Evolutionary conservation across 2,888 invertebrate genomes (phyloP).

Genomic region (Ophonus ardosiacus): DNA sequence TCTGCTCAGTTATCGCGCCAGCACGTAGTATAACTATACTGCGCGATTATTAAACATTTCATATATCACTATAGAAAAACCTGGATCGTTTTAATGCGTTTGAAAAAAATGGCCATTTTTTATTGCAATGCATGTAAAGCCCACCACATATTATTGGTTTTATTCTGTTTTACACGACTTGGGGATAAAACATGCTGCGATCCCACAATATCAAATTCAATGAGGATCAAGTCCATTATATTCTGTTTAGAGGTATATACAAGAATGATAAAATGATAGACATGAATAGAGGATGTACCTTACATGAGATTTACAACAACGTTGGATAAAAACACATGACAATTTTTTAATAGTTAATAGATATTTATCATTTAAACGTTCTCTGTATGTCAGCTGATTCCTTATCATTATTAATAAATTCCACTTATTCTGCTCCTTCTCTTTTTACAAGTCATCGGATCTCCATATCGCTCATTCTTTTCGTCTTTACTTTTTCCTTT

Average conservation of each 20-base stretch:
- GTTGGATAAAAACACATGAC: no score
- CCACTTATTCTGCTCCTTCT: neutral
- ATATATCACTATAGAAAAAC: neutral
- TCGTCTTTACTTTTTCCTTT: no score
- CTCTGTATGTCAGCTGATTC: neutral
- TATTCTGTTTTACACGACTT: neutral
- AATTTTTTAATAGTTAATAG: no score
- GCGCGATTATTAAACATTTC: constrained; percentile 12
- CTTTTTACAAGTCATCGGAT: neutral
- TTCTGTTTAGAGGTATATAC: neutral
- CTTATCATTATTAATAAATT: neutral
- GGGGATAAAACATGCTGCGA: neutral
- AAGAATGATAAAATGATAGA: neutral
- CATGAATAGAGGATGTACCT: neutral
- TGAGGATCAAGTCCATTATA: neutral
- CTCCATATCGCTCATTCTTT: neutral
- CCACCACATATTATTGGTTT: neutral
- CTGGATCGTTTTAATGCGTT: neutral
- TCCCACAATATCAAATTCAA: neutral
- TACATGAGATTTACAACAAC: neutral
- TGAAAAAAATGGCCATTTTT: neutral
- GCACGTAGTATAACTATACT: constrained; percentile 25
- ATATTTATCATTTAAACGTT: no score
- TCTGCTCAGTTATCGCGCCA: constrained; percentile 21
- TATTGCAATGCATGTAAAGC: neutral